phyloP scores from a whole-genome alignment of 2,113 vertebrate genomes.

The Bambusicola thoracicus region DNA sequence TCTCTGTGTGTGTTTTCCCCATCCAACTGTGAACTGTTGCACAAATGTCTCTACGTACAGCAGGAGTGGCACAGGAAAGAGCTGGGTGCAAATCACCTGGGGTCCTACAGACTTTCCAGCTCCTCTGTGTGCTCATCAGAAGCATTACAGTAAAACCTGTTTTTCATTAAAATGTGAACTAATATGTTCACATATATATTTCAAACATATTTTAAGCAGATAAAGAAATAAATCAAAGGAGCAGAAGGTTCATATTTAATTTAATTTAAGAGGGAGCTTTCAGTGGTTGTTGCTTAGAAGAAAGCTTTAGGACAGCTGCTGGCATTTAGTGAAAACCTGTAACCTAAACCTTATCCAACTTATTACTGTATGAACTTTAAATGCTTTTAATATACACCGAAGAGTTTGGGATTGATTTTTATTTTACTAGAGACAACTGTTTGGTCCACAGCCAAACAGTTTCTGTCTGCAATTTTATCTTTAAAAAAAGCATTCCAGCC shows the following conservation, averaged over 20 bases:
- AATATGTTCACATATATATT: neutral
- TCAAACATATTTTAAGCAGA: neutral
- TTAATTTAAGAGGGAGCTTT: neutral
- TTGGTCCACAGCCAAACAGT: neutral
- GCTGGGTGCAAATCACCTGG: neutral
- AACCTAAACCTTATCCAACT: neutral
- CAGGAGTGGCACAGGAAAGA: neutral
- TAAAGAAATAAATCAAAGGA: neutral
- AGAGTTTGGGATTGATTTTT: neutral
- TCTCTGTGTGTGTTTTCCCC: neutral
- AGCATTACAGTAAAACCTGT: neutral
- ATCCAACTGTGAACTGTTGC: neutral
- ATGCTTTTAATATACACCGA: neutral
- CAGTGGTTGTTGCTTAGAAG: neutral
- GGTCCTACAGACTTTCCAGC: neutral
- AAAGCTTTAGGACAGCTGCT: neutral
- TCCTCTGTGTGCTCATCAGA: neutral
- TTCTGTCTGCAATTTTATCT: neutral
- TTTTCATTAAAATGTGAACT: neutral
- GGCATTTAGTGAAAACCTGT: neutral
- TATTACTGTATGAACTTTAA: neutral
- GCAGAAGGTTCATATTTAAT: neutral
- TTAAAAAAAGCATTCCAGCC: neutral
- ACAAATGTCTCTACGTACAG: neutral
- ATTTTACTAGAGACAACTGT: neutral